Conservation (phyloP, 1,140 invertebrate species). For the Meloidogyne exigua region DNA sequence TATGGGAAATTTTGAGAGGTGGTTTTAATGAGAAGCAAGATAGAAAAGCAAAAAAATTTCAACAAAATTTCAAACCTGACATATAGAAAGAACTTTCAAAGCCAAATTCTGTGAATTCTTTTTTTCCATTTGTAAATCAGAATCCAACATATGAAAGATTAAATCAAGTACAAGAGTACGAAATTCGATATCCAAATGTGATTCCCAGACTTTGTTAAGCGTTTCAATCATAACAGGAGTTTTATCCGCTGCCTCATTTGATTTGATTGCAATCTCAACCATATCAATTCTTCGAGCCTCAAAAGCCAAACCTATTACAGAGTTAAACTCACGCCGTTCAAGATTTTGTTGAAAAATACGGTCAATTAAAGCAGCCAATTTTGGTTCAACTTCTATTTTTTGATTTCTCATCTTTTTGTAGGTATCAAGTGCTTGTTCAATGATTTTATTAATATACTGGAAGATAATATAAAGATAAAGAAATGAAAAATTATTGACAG, state of each 20-base stretch:
- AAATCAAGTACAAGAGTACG: slow-evolving; percentile 44
- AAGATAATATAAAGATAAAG: slow-evolving; percentile 71
- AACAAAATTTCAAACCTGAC: not conserved
- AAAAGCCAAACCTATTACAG: slow-evolving; percentile 55
- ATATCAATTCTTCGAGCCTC: slow-evolving; percentile 60
- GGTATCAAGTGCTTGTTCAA: slow-evolving; percentile 66
- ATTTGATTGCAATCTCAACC: slow-evolving; percentile 52
- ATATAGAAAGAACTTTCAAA: not conserved
- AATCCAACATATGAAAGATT: slow-evolving; percentile 49
- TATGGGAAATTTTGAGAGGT: too few species aligned
- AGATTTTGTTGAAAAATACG: slow-evolving; percentile 82
- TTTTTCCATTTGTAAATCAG: slow-evolving; percentile 21
- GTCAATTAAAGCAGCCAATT: slow-evolving; percentile 89
- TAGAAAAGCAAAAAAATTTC: too few species aligned
- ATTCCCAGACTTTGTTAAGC: slow-evolving; percentile 52
- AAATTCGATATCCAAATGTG: slow-evolving; percentile 51
- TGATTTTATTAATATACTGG: slow-evolving; percentile 74
- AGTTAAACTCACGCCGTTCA: slow-evolving; percentile 46
- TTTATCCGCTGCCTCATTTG: slow-evolving; percentile 38
- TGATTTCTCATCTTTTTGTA: slow-evolving; percentile 61
- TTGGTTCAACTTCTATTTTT: slow-evolving; percentile 73
- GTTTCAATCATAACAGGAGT: slow-evolving; percentile 53
- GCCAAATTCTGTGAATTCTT: slow-evolving; percentile 49
- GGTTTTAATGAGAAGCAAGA: too few species aligned
- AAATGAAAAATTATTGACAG: too few species aligned